Percentiles rank a stretch among this genome's conserved stretches.
These are phyloP conservation scores for Centrocercus urophasianus DNA, from an alignment of 2,113 vertebrate species.

Conservation along the genomic window DNA sequence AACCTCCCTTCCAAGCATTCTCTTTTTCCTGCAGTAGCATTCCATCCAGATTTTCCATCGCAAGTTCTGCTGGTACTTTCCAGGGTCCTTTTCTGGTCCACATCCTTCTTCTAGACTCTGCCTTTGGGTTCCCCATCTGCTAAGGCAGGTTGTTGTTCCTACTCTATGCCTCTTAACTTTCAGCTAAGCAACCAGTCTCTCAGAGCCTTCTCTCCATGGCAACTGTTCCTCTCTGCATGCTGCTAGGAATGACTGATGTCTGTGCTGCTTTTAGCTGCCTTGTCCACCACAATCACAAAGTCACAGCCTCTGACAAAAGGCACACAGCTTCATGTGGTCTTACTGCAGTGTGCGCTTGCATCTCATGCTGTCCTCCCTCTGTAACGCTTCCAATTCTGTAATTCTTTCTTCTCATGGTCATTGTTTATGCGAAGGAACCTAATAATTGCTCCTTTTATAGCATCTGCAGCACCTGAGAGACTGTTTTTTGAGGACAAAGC, in stretches of 20 bases:
- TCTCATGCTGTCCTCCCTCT: background rate
- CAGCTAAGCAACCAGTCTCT: background rate
- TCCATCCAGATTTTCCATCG: background rate
- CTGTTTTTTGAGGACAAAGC: background rate
- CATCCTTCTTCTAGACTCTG: background rate
- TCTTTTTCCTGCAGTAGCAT: rapidly evolving
- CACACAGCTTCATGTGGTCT: rapidly evolving
- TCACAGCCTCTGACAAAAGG: background rate
- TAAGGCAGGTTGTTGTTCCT: background rate
- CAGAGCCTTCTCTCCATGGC: background rate
- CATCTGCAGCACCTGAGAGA: rapidly evolving
- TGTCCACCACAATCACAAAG: rapidly evolving
- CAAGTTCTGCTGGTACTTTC: background rate
- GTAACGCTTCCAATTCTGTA: background rate
- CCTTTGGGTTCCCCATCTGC: background rate
- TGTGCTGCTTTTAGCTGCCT: rapidly evolving
- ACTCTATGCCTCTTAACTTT: background rate
- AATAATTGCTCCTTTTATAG: background rate
- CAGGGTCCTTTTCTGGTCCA: background rate
- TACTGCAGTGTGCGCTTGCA: rapidly evolving
- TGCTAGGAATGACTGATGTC: background rate
- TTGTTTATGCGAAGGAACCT: background rate
- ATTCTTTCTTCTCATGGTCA: background rate
- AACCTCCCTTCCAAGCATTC: background rate
- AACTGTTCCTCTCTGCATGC: background rate